phyloP scores from a whole-genome alignment of 23 tunicate species.

The Halocynthia aurantium region DNA sequence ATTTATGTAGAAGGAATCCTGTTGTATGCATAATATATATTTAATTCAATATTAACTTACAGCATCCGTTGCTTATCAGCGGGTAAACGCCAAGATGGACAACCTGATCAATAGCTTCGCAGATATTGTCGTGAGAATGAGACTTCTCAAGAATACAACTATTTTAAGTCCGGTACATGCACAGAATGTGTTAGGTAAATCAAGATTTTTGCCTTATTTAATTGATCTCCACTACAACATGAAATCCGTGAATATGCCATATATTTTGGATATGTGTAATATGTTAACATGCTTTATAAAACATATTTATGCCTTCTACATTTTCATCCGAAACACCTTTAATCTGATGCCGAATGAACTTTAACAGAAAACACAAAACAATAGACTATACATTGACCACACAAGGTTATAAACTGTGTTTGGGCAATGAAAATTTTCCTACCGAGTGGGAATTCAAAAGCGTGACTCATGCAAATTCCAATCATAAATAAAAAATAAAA shows the following conservation, averaged over 20 bases:
- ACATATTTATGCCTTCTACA: too few species aligned
- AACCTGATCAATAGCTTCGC: conserved; percentile 44
- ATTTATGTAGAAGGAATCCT: background rate
- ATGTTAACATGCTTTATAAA: too few species aligned
- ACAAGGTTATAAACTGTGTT: too few species aligned
- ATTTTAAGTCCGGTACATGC: conserved; percentile 74
- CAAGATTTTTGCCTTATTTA: background rate
- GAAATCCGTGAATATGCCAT: background rate
- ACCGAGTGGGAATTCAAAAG: too few species aligned
- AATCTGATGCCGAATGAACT: too few species aligned
- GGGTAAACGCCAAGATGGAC: conserved; percentile 73
- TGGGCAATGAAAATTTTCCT: too few species aligned
- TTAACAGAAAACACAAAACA: too few species aligned
- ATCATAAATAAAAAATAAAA: too few species aligned
- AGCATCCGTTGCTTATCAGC: conserved; percentile 60
- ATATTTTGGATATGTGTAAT: too few species aligned
- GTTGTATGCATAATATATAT: background rate
- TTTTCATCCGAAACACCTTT: too few species aligned
- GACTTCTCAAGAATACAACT: conserved; percentile 17
- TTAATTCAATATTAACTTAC: background rate
- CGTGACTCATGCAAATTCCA: too few species aligned
- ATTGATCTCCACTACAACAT: conserved; percentile 1
- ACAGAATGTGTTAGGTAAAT: background rate
- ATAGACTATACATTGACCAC: too few species aligned
- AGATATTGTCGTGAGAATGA: conserved; percentile 23